Conservation (phyloP, 2,888 invertebrate species). For the Chromoteleia sp. region DNA sequence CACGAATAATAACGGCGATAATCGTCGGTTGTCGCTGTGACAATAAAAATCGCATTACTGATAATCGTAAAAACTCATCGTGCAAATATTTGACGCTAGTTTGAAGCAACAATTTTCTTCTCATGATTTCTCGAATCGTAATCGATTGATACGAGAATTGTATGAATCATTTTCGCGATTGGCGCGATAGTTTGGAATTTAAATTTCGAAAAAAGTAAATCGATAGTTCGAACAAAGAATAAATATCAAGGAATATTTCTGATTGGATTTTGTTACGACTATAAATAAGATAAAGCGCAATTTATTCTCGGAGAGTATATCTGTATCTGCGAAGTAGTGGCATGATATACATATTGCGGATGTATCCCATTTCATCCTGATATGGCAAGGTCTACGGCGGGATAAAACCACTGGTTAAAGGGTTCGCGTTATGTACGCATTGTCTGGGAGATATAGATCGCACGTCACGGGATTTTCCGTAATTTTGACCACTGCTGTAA, state of each 20-base stretch:
- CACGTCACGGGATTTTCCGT: conserved; percentile 49
- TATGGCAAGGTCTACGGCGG: conserved; percentile 54
- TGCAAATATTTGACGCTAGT: too few species aligned
- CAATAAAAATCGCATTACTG: too few species aligned
- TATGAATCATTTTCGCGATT: too few species aligned
- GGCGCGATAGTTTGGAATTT: too few species aligned
- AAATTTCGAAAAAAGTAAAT: too few species aligned
- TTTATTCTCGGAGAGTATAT: conserved; percentile 14
- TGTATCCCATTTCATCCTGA: conserved; percentile 57
- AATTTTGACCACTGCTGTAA: conserved; percentile 44
- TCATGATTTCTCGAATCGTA: too few species aligned
- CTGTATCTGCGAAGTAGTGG: conserved; percentile 41
- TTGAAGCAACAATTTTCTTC: too few species aligned
- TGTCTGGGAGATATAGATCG: conserved; percentile 62
- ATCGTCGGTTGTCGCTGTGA: too few species aligned
- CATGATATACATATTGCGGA: conserved; percentile 48
- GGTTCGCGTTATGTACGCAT: conserved; percentile 62
- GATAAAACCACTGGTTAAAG: conserved; percentile 61
- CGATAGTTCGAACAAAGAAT: background rate
- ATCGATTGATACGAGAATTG: too few species aligned
- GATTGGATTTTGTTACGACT: conserved; percentile 41
- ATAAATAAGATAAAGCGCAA: conserved; percentile 48
- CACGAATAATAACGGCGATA: too few species aligned
- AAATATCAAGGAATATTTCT: background rate
- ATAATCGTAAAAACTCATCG: too few species aligned